Evolutionary conservation across 1,140 invertebrate genomes (phyloP).

Genomic region (Drosophila serrata): DNA sequence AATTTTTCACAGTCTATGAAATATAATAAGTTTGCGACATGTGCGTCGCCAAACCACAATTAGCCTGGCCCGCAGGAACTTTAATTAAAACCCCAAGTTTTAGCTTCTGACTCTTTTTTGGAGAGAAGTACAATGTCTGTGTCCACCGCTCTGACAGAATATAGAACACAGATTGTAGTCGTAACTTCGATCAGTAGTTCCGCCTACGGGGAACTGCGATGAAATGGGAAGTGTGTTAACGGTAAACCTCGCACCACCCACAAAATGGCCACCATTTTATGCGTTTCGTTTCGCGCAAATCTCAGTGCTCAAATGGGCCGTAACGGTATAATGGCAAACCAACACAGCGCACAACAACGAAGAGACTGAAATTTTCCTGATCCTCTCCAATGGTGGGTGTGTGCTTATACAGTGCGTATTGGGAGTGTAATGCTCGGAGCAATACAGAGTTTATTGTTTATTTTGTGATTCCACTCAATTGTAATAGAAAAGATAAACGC

Average conservation of each 20-base stretch:
- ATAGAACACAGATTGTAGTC: slow-evolving; percentile 11
- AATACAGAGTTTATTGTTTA: too few species aligned
- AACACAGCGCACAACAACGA: slow-evolving; percentile 19
- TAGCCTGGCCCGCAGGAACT: slow-evolving; percentile 8
- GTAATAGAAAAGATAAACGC: too few species aligned
- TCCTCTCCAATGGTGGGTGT: slow-evolving; percentile 16
- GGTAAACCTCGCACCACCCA: slow-evolving; percentile 51
- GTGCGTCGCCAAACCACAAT: slow-evolving; percentile 45
- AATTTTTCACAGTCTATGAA: slow-evolving; percentile 85
- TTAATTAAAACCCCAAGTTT: slow-evolving; percentile 52
- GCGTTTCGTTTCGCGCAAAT: slow-evolving; percentile 74
- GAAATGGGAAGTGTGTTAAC: slow-evolving; percentile 56
- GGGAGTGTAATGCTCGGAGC: too few species aligned
- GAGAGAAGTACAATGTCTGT: slow-evolving; percentile 8
- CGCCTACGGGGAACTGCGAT: slow-evolving; percentile 44
- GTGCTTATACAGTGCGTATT: slow-evolving; percentile 26
- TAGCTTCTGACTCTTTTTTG: not conserved
- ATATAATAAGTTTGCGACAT: slow-evolving; percentile 84
- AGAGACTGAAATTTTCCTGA: slow-evolving; percentile 27
- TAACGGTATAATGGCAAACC: slow-evolving; percentile 69
- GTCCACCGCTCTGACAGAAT: not conserved
- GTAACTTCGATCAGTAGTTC: slow-evolving; percentile 23
- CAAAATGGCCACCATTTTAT: slow-evolving; percentile 41
- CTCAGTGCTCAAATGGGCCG: slow-evolving; percentile 72
- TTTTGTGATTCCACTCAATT: too few species aligned